A percentile compares a stretch with the other conserved stretches of the same genome.
phyloP scores from a whole-genome alignment of 2,797 vertebrate species.

The Gymnopithys bicolor region DNA sequence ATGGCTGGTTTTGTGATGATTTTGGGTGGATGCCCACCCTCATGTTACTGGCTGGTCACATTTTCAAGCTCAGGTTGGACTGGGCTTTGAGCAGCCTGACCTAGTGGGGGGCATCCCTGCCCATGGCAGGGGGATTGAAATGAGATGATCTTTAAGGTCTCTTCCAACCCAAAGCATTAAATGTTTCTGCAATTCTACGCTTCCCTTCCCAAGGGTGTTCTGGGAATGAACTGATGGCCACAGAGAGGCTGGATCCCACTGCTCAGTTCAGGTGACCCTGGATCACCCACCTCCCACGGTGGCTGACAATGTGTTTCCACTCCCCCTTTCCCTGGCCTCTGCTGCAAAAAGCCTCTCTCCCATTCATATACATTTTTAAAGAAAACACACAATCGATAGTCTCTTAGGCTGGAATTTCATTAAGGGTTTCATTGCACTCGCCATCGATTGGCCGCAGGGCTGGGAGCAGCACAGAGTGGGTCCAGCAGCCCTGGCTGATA shows the following conservation, averaged over 20 bases:
- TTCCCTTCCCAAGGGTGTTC: neutral
- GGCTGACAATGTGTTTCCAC: neutral
- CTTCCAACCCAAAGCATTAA: neutral
- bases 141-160: neutral
- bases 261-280: neutral
- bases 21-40: neutral
- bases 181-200: neutral
- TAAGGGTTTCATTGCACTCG: conserved; percentile 47
- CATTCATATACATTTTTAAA: conserved; percentile 63
- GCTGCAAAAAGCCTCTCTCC: conserved; percentile 23
- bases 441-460: conserved; percentile 38
- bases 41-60: neutral
- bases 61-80: neutral
- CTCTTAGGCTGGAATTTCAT: conserved; percentile 63
- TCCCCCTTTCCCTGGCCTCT: neutral
- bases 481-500: rapidly evolving
- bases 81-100: neutral
- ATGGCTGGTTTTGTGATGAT: neutral
- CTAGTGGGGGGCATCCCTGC: neutral
- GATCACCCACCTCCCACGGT: rapidly evolving
- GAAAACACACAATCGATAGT: conserved; percentile 59
- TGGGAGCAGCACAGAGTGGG: neutral
- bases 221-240: neutral
- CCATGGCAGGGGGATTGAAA: neutral
- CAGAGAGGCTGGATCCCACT: neutral